A percentile compares a stretch with the other conserved stretches of the same genome.
Conservation (phyloP, 2,113 vertebrate species). For the Tyto alba region DNA sequence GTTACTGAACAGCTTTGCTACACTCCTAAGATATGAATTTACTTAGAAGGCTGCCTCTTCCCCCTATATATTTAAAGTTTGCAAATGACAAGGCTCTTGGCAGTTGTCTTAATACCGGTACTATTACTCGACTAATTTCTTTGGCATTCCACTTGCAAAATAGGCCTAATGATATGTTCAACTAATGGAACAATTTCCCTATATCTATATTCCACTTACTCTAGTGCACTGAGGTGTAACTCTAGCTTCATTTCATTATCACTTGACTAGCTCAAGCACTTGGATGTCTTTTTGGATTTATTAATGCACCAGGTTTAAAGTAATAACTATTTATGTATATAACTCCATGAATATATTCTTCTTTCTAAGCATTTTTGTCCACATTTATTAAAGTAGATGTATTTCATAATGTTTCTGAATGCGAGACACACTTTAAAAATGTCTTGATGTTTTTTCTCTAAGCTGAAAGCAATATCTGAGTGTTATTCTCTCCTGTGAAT, state of each 20-base stretch:
- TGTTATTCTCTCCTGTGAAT: not conserved
- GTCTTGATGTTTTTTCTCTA: not conserved
- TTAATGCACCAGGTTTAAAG: slow-evolving; percentile 48
- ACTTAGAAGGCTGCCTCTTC: not conserved
- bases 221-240: slow-evolving; percentile 56
- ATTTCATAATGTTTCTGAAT: slow-evolving; percentile 8
- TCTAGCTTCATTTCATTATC: slow-evolving; percentile 61
- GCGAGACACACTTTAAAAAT: not conserved
- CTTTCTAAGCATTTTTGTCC: slow-evolving; percentile 34
- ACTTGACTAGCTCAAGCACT: slow-evolving; percentile 44
- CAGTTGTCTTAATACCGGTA: slow-evolving; percentile 27
- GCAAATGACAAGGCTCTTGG: slow-evolving; percentile 31
- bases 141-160: slow-evolving; percentile 44
- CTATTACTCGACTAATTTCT: slow-evolving; percentile 52
- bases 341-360: slow-evolving; percentile 32
- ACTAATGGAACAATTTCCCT: slow-evolving; percentile 59
- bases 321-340: slow-evolving; percentile 54
- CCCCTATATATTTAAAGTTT: slow-evolving; percentile 29
- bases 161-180: slow-evolving; percentile 48
- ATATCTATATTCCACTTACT: slow-evolving; percentile 43
- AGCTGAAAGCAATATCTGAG: not conserved
- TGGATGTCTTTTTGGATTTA: slow-evolving; percentile 43
- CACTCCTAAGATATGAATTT: not conserved
- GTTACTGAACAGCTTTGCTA: not conserved
- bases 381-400: not conserved